phyloP scores from a whole-genome alignment of 2,888 invertebrate genomes.

The Trisateles emortualis region DNA sequence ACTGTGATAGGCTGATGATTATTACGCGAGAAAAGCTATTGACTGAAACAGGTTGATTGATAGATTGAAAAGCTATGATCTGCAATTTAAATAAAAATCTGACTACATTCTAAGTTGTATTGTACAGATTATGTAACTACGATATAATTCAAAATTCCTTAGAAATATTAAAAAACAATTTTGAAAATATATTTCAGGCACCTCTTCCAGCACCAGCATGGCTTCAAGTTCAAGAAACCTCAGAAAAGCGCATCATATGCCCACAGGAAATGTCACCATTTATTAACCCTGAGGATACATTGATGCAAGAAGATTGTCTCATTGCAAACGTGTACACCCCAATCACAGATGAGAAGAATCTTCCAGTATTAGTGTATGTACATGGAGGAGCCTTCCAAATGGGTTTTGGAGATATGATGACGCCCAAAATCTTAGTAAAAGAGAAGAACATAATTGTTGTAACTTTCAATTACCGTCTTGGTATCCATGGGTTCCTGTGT shows the following conservation, averaged over 20 bases:
- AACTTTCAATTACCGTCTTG: slow-evolving; percentile 57
- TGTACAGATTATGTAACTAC: no score
- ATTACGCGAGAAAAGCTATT: no score
- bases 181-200: slow-evolving; percentile 44
- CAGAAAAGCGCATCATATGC: slow-evolving; percentile 49
- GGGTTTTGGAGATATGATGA: slow-evolving; percentile 40
- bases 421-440: slow-evolving; percentile 35
- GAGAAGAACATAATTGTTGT: slow-evolving; percentile 49
- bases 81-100: no score
- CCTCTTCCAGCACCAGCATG: slow-evolving; percentile 58
- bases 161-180: neutral
- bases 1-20: no score
- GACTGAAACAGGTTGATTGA: no score
- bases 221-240: slow-evolving; percentile 48
- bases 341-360: slow-evolving; percentile 54
- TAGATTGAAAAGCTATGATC: no score
- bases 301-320: slow-evolving; percentile 64
- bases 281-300: slow-evolving; percentile 5
- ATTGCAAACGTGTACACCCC: slow-evolving; percentile 68
- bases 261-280: slow-evolving; percentile 36
- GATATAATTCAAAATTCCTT: no score
- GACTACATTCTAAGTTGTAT: no score
- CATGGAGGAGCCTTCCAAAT: slow-evolving; percentile 57
- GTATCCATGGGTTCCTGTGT: slow-evolving; percentile 54
- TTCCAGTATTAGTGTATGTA: slow-evolving; percentile 53